Evolutionary conservation across 2,113 vertebrate species (phyloP), one percentile per base, ranked within the genome.

Genomic region (Ellobius talpinus): DNA sequence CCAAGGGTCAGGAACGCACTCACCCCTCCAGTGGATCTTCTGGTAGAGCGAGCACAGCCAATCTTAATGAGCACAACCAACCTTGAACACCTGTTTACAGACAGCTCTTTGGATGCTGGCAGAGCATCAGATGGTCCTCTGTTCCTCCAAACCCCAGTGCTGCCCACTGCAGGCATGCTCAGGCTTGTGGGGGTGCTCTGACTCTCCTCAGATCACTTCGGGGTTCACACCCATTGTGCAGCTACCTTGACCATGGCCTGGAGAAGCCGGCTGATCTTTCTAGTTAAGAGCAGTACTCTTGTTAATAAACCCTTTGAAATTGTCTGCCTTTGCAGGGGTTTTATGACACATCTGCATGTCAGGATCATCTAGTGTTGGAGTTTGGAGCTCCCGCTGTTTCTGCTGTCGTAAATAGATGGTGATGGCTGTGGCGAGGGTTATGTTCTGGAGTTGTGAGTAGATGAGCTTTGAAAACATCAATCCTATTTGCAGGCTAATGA

Each of bases 401-500:
- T 91, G 72, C 77, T 90, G 93, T 96, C 93, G 88, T 96, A 93
- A 98, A 95, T 2, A 65, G 93, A 94, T 92, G 74, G 87, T 87
- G 95, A 94, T 93, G 91, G 96, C 93, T 66, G 4, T 0, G 81
- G 93, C 78, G 78, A 91, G 78, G 97, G 93, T 94, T 92, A 52
- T 72, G 36, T 94, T 97, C 91, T 24, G 77, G 89, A 90, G 45
- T 65, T 95, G 42, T n/a, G 9, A 96, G 78, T 65, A 93, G 91
- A 95, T 92, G 94, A 96, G 89, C 78, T 97, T 93, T 96, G 84
- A 91, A 96, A 96, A 91, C 94, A 97, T 97, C 95, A 74, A 58
- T 96, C 95, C 96, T 96, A 86, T 97, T 95, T 97, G 91, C 61
- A 65, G 92, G 93, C 96, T 98, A 97, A 97, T 96, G 97, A 93